Conservation (phyloP, 1,140 invertebrate genomes). For the Drosophila busckii region DNA sequence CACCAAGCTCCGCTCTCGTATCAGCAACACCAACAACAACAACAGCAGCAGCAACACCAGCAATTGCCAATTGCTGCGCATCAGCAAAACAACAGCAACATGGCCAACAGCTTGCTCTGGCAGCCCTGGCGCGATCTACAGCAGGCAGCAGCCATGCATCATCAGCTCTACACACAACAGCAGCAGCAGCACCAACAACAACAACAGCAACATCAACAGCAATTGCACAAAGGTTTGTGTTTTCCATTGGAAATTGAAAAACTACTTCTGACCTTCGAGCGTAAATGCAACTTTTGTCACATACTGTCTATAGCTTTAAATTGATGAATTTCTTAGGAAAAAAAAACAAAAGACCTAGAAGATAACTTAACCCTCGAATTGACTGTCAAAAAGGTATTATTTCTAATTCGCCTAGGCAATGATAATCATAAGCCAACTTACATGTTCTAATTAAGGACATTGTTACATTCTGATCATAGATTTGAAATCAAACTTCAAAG, state of each 20-base stretch:
- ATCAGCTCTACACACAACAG: constrained; percentile 68
- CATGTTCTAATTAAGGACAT: no score
- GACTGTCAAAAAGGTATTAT: no score
- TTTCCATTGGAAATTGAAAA: constrained; percentile 7
- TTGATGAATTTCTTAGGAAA: no score
- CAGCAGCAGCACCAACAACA: constrained; percentile 45
- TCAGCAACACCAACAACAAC: constrained; percentile 34
- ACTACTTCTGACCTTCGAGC: constrained; percentile 3
- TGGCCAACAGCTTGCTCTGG: constrained; percentile 71
- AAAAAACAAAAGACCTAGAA: no score
- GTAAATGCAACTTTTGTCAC: constrained; percentile 7
- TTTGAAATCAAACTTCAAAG: no score
- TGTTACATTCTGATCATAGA: no score
- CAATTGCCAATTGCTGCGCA: constrained; percentile 22
- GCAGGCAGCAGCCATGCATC: constrained; percentile 68
- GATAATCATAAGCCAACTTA: no score
- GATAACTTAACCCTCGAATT: no score
- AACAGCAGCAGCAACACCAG: constrained; percentile 26
- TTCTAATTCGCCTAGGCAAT: no score
- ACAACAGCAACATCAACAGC: constrained; percentile 35
- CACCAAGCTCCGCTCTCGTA: constrained; percentile 28
- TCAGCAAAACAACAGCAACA: constrained; percentile 52
- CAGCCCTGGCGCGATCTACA: constrained; percentile 73
- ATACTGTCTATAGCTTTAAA: no score
- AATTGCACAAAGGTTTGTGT: constrained; percentile 71